Conservation (phyloP, 1,140 invertebrate species). For the Drosophila paulistorum region DNA sequence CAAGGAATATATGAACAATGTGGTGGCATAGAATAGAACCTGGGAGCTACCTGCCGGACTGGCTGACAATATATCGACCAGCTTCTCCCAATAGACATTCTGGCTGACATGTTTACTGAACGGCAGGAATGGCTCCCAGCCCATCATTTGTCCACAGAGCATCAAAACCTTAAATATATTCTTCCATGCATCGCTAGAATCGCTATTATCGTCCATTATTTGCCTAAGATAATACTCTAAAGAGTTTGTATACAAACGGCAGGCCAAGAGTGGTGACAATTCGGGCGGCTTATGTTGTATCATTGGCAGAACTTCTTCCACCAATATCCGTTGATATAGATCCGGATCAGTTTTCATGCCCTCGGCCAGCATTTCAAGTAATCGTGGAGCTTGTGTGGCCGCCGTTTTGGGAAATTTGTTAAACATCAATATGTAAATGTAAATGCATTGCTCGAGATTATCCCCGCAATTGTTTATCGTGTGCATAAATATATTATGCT, state of each 20-base stretch:
- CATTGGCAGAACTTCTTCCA: conserved; percentile 79
- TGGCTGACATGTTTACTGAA: conserved; percentile 84
- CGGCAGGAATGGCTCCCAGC: conserved; percentile 89
- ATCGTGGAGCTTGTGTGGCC: conserved; percentile 86
- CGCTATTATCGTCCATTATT: conserved; percentile 85
- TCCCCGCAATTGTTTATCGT: conserved; percentile 94
- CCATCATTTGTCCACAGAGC: conserved; percentile 89
- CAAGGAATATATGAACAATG: conserved; percentile 88
- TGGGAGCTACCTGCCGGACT: conserved; percentile 85
- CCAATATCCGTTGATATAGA: conserved; percentile 74
- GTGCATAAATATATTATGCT: conserved; percentile 89
- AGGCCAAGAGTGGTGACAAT: conserved; percentile 63
- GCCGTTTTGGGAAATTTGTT: conserved; percentile 92
- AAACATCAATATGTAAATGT: conserved; percentile 90
- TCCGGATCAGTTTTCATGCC: conserved; percentile 71
- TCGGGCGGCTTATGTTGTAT: conserved; percentile 78
- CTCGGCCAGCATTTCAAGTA: conserved; percentile 77
- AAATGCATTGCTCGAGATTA: conserved; percentile 93
- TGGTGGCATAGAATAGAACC: conserved; percentile 87
- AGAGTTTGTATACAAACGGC: conserved; percentile 72
- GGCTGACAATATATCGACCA: conserved; percentile 83
- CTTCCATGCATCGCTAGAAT: conserved; percentile 90
- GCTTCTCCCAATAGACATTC: conserved; percentile 89
- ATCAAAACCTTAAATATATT: conserved; percentile 90
- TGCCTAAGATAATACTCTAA: conserved; percentile 77